Evolutionary conservation across 1,140 invertebrate genomes (phyloP), one percentile per base, ranked within the genome.

Genomic region (Drosophila bifasciata): DNA sequence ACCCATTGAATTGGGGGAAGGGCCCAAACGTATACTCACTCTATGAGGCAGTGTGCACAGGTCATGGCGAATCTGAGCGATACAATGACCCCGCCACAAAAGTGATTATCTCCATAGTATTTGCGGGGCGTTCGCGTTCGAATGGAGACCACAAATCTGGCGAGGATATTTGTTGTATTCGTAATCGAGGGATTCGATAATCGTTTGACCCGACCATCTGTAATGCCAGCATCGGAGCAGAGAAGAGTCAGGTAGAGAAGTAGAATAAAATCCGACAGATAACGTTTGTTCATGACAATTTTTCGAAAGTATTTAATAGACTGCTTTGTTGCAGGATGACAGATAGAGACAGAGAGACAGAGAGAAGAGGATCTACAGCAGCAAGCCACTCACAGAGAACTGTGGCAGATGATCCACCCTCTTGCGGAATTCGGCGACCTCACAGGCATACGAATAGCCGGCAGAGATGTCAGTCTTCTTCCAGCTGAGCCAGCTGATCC

Each of bases 381-480:
- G 25, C 36, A 89, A 28, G 16, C 81, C 81, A 23, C 75, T 85
- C 1, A 89, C 86, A 9, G 77, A 78, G 50, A 90, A 90, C 5
- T 69, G 28, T 6, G 83, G 88, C 68, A 90, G 46, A 17, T 92
- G 91, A 0, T 84, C 85, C 3, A 95, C 92, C 6, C 84, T 81
- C 57, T 88, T 92, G 58, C 93, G 91, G 76, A 95, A 93, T 59
- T 95, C 93, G 32, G 92, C 63, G 11, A 95, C 91, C 4, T 92
- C 92, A 79, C 95, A 96, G 53, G 94, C 94, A 75, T 95, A 95
- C 15, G 93, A 93, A 76, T 94, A 94, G 0, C 95, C 95, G 3
- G 92, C 76, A 9, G 79, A 89, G 39, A 94, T 92, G 70, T 93
- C 91, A 5, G 92, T 76, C 2, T 83, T 74, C 19, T 90, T 74